Base-by-base conservation (phyloP, 2,113 vertebrate genomes). In the Percina caprodes region DNA sequence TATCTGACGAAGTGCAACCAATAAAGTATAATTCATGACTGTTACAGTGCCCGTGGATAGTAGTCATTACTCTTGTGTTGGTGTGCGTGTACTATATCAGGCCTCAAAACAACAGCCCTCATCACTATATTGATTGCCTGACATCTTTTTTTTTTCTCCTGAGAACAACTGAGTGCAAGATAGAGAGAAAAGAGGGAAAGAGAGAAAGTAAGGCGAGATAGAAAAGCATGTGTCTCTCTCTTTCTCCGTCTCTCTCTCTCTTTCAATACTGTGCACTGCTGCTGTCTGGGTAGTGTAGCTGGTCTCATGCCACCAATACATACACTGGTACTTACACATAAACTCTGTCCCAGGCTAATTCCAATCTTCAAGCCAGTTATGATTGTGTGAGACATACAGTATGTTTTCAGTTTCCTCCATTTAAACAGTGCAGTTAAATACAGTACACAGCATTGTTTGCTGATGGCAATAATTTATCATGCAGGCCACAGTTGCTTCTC, bases 11-110 rank as follows among this genome's bases (percentile, higher is more conserved):
- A 93, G 88, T 89, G 85, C 86, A 78, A 88, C 90, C 91, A 93
- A 93, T 93, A 94, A 93, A 92, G 90, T 88, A 86, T 90, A 92
- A 94, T 93, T 93, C 91, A 94, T 91, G 91, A 86, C 77, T 84
- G 86, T 92, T 92, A 91, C 91, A 79, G 89, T 88, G 90, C 63
- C 89, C 24, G 63, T 89, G 88, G 92, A 93, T 91, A 77, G 89
- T 77, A 90, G 89, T 90, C 91, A 92, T 94, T 92, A 92, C 90
- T 94, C 92, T 91, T 90, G 85, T 87, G 93, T 86, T 90, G 86
- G 68, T 79, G 89, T 84, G 80, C 65, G 4, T 66, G 85, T 76
- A 61, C 82, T 91, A 87, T 88, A 92, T 92, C 88, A 87, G 89
- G 69, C 86, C 85, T 86, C 91, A 80, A 80, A 92, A 91, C 88